A percentile compares a stretch with the other conserved stretches of the same genome.
These are phyloP conservation scores for Meteorus colon DNA, from an alignment of 2,888 invertebrate species.

Conservation along the genomic window DNA sequence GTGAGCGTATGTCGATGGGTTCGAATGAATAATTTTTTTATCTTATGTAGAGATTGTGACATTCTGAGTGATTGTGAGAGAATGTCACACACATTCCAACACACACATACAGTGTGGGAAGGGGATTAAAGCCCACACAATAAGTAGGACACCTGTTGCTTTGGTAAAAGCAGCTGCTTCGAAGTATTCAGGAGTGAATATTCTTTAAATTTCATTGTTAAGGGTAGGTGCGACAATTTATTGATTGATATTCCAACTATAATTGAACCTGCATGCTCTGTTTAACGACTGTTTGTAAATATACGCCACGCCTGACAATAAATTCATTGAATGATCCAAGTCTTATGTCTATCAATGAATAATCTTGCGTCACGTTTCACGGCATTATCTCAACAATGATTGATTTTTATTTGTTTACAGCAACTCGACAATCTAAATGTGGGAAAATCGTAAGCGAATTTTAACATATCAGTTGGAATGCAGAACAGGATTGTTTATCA, in stretches of 20 bases:
- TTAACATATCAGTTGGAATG: background rate
- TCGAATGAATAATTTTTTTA: background rate
- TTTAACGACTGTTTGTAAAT: too few species aligned
- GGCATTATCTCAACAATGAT: background rate
- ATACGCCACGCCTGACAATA: too few species aligned
- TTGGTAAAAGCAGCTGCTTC: conserved; percentile 29
- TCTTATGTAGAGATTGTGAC: background rate
- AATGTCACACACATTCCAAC: conserved; percentile 10
- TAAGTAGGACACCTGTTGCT: conserved; percentile 33
- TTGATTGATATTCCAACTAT: too few species aligned
- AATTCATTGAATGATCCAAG: too few species aligned
- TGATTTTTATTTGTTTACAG: background rate
- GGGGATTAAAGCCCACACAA: background rate
- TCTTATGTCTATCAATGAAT: too few species aligned
- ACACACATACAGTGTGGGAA: background rate
- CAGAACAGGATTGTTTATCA: background rate
- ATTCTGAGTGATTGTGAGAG: background rate
- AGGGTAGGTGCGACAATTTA: background rate
- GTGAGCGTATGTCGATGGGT: background rate
- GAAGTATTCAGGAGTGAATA: background rate
- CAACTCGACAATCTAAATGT: background rate
- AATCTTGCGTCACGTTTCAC: too few species aligned
- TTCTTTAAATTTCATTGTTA: background rate
- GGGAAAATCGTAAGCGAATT: background rate
- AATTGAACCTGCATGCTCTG: too few species aligned